Base-by-base conservation (phyloP, 2,113 vertebrate genomes). In the Caloenas nicobarica region DNA sequence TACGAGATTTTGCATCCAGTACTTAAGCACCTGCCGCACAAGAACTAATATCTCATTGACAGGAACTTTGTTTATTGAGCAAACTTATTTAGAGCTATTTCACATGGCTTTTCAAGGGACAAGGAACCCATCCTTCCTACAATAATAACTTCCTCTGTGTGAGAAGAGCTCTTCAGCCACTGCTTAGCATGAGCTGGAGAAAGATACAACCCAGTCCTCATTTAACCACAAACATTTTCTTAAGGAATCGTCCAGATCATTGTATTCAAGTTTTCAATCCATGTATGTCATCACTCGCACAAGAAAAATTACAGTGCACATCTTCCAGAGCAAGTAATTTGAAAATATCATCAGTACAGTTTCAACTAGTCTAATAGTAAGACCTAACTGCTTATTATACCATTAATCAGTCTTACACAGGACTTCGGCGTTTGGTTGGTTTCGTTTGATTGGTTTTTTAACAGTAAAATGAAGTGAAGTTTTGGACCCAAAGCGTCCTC, bases 261-360 rank as follows among this genome's bases (percentile, higher is more conserved):
- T 4, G 0, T 48, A 64, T 48, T 68, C 0, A 2, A 56, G 5
- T 42, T 88, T 85, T 76, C 28, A 86, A 60, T 51, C 74, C 5
- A 0, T 48, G 5, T 29, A 28, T 1, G 1, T 68, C 48, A 46
- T 72, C 57, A 78, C 16, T 72, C 9, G 0, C 34, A 64, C 13
- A 58, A 73, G 62, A 61, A 56, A 82, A 85, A n/a, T 57, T 51
- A 65, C 33, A 25, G 17, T 72, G 9, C 42, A 61, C 25, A 11
- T 77, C 50, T 83, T 60, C 44, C 56, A 66, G 58, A 83, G 28
- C 70, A 85, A 69, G 29, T 25, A 25, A 70, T 64, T 70, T 13
- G 2, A 81, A 78, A 71, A 25, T 22, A 68, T 38, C 48, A 71
- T 13, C 31, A 66, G 16, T 11, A 54, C 16, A 57, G 48, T 62